Evolutionary conservation across 2,888 invertebrate species (phyloP), one percentile per base, ranked within the genome.

Genomic region (Epinotia demarniana): DNA sequence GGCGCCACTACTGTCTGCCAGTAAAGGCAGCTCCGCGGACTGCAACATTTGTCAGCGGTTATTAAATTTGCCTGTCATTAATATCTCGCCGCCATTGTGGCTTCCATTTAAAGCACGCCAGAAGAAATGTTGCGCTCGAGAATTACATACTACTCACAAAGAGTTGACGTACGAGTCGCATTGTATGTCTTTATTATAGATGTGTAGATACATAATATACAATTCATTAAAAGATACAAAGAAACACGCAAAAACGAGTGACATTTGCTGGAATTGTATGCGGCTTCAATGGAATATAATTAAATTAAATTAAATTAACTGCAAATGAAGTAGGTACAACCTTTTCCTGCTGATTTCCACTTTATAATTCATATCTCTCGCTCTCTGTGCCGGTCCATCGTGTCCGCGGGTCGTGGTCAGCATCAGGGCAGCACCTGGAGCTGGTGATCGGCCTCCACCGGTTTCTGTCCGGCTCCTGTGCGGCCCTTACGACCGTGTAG

Each of bases 31-130:
- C 64, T 6, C 27, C 66, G 49, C 39, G 43, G 66, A 3, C 43
- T 49, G 55, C 63, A 46, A 70, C 74, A 74, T 74, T 74, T 69
- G 70, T 70, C 63, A 73, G 73, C 53, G 67, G 73, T 73, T 73
- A 73, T 73, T 73, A 73, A 73, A 73, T 73, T 73, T 61, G 73
- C 73, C 67, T 73, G 61, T 73, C 73, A 73, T 73, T 73, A 73
- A 73, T 73, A 68, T 53, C 64, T 4, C 62, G 61, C 67, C 53
- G 57, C 64, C 23, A 58, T 64, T 49, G 68, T 49, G 5, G 60
- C 49, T 12, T 19, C 46, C 43, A 64, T 63, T 72, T 49, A 49
- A 16, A 49, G 16, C 18, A 12, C 23, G 58, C 18, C 64, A 46
- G 16, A 69, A 64, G 58, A 61, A 60, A 70, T 61, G 70, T 61